These are phyloP conservation scores for Phalangium opilio DNA, from an alignment of 2,888 invertebrate genomes.

Conservation along the genomic window DNA sequence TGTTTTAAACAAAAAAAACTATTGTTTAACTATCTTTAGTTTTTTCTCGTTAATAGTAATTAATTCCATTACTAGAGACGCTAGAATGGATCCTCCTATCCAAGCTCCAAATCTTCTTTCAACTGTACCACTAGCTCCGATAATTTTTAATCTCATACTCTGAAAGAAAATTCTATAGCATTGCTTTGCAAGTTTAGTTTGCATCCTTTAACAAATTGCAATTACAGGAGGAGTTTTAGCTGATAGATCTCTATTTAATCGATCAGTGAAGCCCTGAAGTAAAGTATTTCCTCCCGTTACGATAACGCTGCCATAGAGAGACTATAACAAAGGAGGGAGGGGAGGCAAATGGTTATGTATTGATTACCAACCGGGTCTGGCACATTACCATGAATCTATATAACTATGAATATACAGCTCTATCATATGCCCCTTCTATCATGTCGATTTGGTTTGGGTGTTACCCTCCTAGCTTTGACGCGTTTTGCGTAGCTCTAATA, in stretches of 20 bases:
- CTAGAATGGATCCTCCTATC: slow-evolving; percentile 97
- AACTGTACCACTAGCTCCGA: slow-evolving; percentile 73
- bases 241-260: slow-evolving; percentile 71
- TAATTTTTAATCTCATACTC: slow-evolving; percentile 83
- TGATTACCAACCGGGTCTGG: too few relatives aligned
- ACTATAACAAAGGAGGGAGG: slow-evolving; percentile 34
- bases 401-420: too few relatives aligned
- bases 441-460: too few relatives aligned
- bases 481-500: too few relatives aligned
- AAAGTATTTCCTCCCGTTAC: slow-evolving; percentile 89
- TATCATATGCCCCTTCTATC: too few relatives aligned
- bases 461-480: too few relatives aligned
- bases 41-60: too few relatives aligned
- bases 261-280: slow-evolving; percentile 82
- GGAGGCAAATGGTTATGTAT: too few relatives aligned
- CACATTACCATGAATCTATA: too few relatives aligned
- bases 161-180: slow-evolving; percentile 27
- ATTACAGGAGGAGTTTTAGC: slow-evolving; percentile 64
- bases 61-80: slow-evolving; percentile 50
- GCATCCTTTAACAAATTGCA: slow-evolving; percentile 11
- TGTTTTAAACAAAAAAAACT: slow-evolving; percentile 20
- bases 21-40: too few relatives aligned
- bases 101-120: slow-evolving; percentile 87
- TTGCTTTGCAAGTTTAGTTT: not conserved
- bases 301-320: slow-evolving; percentile 83